These are phyloP conservation scores for Ophonus ardosiacus DNA, from an alignment of 2,888 invertebrate species.

Conservation along the genomic window DNA sequence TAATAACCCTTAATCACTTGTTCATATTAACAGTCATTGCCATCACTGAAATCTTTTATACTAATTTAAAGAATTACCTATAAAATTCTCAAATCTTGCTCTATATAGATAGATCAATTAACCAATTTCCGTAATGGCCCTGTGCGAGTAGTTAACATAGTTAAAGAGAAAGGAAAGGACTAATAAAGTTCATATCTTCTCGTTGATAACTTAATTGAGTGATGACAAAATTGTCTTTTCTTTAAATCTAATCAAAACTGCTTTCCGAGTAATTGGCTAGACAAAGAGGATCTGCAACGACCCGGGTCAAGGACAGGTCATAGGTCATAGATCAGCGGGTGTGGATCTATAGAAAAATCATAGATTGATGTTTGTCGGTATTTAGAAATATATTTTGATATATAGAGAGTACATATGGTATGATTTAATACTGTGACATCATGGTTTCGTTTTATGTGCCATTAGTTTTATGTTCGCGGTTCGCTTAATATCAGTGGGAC, in stretches of 20 bases:
- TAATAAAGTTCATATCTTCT: neutral
- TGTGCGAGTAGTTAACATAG: neutral
- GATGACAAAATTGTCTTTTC: neutral
- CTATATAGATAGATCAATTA: neutral
- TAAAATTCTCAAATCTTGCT: neutral
- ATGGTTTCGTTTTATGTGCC: too few relatives aligned
- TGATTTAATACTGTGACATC: too few relatives aligned
- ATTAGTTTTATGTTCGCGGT: too few relatives aligned
- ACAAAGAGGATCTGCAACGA: neutral
- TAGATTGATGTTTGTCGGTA: neutral
- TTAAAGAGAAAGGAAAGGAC: neutral
- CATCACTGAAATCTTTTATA: too few relatives aligned
- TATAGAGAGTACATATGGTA: too few relatives aligned
- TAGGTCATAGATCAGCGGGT: neutral
- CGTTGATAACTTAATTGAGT: neutral
- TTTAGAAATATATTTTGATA: too few relatives aligned
- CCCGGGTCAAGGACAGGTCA: neutral
- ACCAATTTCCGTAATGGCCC: neutral
- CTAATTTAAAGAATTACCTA: neutral
- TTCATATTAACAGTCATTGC: too few relatives aligned
- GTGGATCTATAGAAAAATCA: neutral
- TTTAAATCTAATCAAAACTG: neutral
- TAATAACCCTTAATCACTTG: too few relatives aligned
- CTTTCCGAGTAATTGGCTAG: neutral
- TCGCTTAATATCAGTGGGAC: too few relatives aligned